These are phyloP conservation scores for Diachasmimorpha longicaudata DNA, from an alignment of 1,140 invertebrate genomes.

Conservation along the genomic window DNA sequence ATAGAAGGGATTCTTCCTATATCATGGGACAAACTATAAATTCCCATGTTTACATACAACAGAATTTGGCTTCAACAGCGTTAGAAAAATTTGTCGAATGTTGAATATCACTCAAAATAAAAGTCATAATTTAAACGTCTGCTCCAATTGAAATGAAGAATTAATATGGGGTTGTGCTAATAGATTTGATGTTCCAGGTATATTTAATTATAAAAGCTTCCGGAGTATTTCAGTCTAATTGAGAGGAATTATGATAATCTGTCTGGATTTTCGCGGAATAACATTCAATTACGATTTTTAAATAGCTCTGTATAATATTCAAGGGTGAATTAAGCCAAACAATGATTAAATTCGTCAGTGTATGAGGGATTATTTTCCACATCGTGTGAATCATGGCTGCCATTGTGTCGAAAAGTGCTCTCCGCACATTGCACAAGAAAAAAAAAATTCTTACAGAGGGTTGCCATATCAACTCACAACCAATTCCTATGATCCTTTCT, in stretches of 20 bases:
- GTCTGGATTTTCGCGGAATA: conserved; percentile 23
- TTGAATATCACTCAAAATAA: no score
- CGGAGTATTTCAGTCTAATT: conserved; percentile 42
- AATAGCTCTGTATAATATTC: not conserved
- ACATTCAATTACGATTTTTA: not conserved
- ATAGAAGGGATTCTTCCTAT: no score
- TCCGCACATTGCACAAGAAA: not conserved
- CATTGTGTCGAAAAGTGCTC: not conserved
- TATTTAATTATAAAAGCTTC: conserved; percentile 45
- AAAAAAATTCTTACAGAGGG: not conserved
- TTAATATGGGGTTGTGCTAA: conserved; percentile 18
- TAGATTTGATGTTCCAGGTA: conserved; percentile 48
- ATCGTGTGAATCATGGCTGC: not conserved
- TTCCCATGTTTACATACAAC: no score
- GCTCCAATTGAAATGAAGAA: no score
- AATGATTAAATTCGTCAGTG: not conserved
- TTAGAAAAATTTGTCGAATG: no score
- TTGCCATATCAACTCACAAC: conserved; percentile 1
- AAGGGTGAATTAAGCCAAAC: not conserved
- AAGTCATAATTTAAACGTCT: no score
- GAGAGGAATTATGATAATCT: conserved; percentile 47
- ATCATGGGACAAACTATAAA: no score
- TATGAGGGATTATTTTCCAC: not conserved
- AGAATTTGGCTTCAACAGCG: no score
- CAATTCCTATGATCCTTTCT: not conserved